Evolutionary conservation across 2,888 invertebrate species (phyloP).

Genomic region (Cerastis leucographa): DNA sequence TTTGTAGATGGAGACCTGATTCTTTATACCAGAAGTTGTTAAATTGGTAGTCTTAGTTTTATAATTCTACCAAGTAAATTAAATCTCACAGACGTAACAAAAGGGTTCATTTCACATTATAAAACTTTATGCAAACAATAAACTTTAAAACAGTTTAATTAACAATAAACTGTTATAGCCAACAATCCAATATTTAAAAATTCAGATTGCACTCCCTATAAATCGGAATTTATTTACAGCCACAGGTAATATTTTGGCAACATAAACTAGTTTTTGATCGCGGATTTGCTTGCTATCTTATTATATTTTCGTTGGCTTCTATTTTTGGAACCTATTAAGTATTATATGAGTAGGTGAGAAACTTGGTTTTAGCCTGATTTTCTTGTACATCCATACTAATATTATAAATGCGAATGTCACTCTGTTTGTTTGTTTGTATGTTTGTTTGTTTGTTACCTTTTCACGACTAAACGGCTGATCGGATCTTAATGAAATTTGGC

Average conservation of each 20-base stretch:
- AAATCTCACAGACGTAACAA: conserved; percentile 40
- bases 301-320: background rate
- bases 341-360: background rate
- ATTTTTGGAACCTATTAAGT: background rate
- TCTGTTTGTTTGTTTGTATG: too few relatives aligned
- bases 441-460: too few relatives aligned
- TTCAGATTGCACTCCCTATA: conserved; percentile 55
- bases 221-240: conserved; percentile 52
- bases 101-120: conserved; percentile 70
- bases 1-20: too few relatives aligned
- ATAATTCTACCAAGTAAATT: background rate
- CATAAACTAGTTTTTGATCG: conserved; percentile 18
- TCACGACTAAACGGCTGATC: too few relatives aligned
- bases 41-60: background rate
- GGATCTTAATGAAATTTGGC: too few relatives aligned
- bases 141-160: conserved; percentile 75
- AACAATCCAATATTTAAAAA: conserved; percentile 48
- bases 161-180: conserved; percentile 66
- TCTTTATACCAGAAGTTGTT: background rate
- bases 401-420: too few relatives aligned
- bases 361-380: background rate
- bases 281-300: background rate
- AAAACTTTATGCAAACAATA: conserved; percentile 73
- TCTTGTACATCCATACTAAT: background rate
- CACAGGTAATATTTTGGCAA: conserved; percentile 40